Evolutionary conservation across 2,888 invertebrate genomes (phyloP).

Genomic region (Litoditis marina): DNA sequence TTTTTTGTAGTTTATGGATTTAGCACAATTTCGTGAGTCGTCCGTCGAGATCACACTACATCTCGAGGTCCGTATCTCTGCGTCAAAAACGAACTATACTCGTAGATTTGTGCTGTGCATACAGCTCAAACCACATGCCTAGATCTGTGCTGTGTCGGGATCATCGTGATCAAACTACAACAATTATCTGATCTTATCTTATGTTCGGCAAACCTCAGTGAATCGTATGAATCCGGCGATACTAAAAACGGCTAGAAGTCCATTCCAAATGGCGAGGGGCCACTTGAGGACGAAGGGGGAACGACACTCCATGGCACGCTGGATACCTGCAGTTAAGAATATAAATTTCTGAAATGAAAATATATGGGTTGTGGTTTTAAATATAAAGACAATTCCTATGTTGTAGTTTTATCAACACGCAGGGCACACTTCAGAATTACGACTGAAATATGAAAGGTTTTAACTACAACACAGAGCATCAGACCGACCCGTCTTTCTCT

Average conservation of each 20-base stretch:
- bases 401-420: too few species aligned
- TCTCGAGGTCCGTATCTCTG: too few species aligned
- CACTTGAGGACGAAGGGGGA: constrained; percentile 63
- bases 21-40: too few species aligned
- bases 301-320: constrained; percentile 63
- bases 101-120: too few species aligned
- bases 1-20: background rate
- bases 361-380: background rate
- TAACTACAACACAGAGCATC: background rate
- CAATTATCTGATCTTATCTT: background rate
- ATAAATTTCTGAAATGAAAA: background rate
- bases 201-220: constrained; percentile 35
- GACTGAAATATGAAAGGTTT: background rate
- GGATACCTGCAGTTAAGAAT: constrained; percentile 34
- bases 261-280: constrained; percentile 65
- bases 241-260: constrained; percentile 64
- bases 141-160: too few species aligned
- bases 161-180: background rate
- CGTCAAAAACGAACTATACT: too few species aligned
- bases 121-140: too few species aligned
- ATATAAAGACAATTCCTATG: background rate
- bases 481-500: background rate
- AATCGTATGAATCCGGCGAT: constrained; percentile 64
- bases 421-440: background rate
- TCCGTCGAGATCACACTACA: too few species aligned